Evolutionary conservation across 1,140 invertebrate genomes (phyloP).

Genomic region (Heterodera schachtii): DNA sequence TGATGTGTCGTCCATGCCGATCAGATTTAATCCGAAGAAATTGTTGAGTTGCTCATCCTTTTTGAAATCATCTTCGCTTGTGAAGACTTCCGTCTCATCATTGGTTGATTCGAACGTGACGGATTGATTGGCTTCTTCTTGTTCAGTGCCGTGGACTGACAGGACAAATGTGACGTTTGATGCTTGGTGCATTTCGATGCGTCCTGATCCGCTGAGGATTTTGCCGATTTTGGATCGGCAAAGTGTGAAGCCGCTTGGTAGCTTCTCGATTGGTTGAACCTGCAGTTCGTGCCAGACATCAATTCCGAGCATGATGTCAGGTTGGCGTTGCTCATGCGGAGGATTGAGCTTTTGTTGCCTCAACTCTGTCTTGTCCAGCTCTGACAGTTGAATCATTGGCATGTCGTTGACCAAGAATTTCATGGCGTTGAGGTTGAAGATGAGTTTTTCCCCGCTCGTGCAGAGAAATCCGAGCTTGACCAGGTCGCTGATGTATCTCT

Average conservation of each 20-base stretch:
- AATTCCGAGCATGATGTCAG: neutral
- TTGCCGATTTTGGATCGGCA: neutral
- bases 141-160: neutral
- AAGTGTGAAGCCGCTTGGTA: neutral
- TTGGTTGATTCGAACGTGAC: too few species aligned
- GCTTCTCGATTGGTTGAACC: neutral
- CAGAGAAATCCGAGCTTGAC: neutral
- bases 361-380: neutral
- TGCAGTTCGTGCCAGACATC: constrained; percentile 14
- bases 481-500: neutral
- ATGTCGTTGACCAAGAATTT: too few species aligned
- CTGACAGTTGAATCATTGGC: neutral
- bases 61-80: neutral
- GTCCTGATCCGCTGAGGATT: constrained; percentile 3
- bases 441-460: neutral
- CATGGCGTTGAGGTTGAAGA: too few species aligned
- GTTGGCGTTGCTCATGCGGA: neutral
- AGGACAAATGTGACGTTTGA: neutral
- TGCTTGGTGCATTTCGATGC: neutral
- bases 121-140: neutral
- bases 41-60: neutral
- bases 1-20: neutral
- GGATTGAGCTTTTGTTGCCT: neutral
- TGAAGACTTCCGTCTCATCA: too few species aligned
- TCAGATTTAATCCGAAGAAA: neutral